These are phyloP conservation scores for Chrysopilus asiliformis DNA, from an alignment of 2,888 invertebrate genomes.

Conservation along the genomic window DNA sequence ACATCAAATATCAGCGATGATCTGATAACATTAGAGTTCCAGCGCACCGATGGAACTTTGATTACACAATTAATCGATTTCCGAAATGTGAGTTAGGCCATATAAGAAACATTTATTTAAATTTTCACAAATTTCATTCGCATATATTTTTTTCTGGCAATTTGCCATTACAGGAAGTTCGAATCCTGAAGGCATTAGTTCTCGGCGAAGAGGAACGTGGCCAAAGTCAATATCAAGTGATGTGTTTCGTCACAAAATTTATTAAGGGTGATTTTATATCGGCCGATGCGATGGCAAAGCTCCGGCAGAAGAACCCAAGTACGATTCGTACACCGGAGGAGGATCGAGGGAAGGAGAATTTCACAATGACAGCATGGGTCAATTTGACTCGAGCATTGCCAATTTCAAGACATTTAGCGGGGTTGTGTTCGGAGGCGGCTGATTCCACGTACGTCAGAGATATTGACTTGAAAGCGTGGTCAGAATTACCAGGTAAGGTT, in stretches of 20 bases:
- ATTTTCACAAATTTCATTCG: no score
- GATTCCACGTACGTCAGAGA: slow-evolving; percentile 65
- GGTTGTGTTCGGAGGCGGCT: slow-evolving; percentile 63
- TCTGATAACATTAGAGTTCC: slow-evolving; percentile 76
- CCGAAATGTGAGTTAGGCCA: slow-evolving; percentile 74
- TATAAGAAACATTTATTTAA: no score
- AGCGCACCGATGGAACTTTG: slow-evolving; percentile 79
- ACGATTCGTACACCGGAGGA: slow-evolving; percentile 83
- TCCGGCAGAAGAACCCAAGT: slow-evolving; percentile 80
- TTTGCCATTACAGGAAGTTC: slow-evolving; percentile 61
- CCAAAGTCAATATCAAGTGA: slow-evolving; percentile 73
- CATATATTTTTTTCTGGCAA: background rate
- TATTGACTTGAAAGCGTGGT: slow-evolving; percentile 67
- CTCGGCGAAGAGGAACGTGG: slow-evolving; percentile 88
- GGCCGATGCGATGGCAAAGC: slow-evolving; percentile 91
- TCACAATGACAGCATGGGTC: slow-evolving; percentile 72
- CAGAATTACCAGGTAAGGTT: slow-evolving; percentile 62
- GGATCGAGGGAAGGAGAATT: slow-evolving; percentile 70
- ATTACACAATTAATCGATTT: slow-evolving; percentile 90
- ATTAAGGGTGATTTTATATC: slow-evolving; percentile 89
- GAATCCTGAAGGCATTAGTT: slow-evolving; percentile 76
- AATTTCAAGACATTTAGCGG: slow-evolving; percentile 59
- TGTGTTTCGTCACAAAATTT: slow-evolving; percentile 84
- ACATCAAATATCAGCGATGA: slow-evolving; percentile 84
- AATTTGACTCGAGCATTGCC: slow-evolving; percentile 51